Conservation (phyloP, 2,113 vertebrate species). For the Nanorana parkeri region DNA sequence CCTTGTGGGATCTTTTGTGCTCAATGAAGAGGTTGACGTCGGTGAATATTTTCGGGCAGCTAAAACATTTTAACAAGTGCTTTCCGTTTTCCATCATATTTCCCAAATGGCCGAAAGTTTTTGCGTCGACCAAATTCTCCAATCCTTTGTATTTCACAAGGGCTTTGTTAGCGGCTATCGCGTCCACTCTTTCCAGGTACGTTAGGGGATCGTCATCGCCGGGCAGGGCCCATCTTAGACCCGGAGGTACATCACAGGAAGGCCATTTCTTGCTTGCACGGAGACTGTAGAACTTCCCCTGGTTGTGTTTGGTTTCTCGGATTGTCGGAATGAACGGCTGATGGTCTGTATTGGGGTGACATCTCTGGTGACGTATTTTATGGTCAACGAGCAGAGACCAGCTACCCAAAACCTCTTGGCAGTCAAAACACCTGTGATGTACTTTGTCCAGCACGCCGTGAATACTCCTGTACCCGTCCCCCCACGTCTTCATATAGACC, state of each 20-base stretch:
- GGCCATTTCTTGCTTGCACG: not conserved
- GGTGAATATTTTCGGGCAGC: not conserved
- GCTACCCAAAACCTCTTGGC: not conserved
- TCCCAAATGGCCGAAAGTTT: not conserved
- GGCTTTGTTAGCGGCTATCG: not conserved
- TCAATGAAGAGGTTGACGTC: not conserved
- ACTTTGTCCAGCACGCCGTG: not conserved
- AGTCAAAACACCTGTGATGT: conserved; percentile 2
- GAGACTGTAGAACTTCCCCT: not conserved
- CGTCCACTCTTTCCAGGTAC: not conserved
- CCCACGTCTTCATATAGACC: not conserved
- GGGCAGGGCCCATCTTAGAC: not conserved
- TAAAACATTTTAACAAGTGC: not conserved
- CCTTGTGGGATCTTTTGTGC: conserved; percentile 17
- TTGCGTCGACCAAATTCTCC: not conserved
- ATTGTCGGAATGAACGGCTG: not conserved
- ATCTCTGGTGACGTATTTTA: not conserved
- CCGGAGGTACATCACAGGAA: not conserved
- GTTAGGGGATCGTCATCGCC: not conserved
- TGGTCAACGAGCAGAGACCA: conserved; percentile 28
- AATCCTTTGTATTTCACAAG: not conserved
- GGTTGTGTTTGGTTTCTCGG: not conserved
- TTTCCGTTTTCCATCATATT: not conserved
- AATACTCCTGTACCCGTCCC: not conserved
- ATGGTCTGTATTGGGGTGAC: not conserved